Conservation (phyloP, 1,140 invertebrate species). For the Apis dorsata region DNA sequence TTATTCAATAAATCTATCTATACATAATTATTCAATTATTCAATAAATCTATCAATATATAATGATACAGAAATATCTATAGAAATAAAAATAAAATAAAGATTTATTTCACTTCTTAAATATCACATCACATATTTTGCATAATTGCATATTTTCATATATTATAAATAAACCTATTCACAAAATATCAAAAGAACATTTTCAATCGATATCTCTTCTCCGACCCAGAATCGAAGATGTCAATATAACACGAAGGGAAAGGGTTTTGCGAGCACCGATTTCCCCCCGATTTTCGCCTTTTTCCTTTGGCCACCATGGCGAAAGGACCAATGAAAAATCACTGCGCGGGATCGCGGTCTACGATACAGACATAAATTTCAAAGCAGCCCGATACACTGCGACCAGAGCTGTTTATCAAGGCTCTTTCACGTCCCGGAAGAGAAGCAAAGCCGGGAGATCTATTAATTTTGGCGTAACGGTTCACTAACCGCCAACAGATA, state of each 20-base stretch:
- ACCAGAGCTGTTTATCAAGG: constrained; percentile 67
- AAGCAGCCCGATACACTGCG: constrained; percentile 60
- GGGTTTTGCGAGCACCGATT: not conserved
- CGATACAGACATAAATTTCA: constrained; percentile 68
- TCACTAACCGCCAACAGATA: constrained; percentile 61
- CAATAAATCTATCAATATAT: not conserved
- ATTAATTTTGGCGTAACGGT: constrained; percentile 68
- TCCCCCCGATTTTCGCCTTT: constrained; percentile 33
- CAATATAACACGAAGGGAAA: not conserved
- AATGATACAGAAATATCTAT: no score
- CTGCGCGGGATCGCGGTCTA: constrained; percentile 50
- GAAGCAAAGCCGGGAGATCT: constrained; percentile 54
- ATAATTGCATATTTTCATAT: no score
- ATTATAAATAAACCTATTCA: not conserved
- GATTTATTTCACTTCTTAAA: no score
- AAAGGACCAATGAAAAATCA: constrained; percentile 70
- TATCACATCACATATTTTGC: no score
- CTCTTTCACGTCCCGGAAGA: constrained; percentile 57
- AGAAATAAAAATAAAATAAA: no score
- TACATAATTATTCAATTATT: not conserved
- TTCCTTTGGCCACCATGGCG: constrained; percentile 33
- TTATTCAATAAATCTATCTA: not conserved
- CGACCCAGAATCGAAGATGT: constrained; percentile 11
- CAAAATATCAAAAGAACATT: not conserved
- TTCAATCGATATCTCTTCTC: not conserved